Evolutionary conservation across 2,113 vertebrate genomes (phyloP).

Genomic region (Theropithecus gelada): DNA sequence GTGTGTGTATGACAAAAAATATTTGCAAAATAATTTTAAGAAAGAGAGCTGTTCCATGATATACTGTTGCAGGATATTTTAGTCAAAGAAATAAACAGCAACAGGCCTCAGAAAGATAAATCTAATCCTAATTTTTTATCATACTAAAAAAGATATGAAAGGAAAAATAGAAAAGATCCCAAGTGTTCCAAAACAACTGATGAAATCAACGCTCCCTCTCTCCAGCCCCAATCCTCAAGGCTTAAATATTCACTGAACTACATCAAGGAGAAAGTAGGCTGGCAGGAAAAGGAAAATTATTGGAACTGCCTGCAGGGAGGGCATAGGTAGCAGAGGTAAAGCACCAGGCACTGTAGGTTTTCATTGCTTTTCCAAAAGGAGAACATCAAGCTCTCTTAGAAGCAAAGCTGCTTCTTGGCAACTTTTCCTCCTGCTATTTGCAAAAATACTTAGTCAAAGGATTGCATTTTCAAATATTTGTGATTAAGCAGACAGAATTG

Average conservation of each 20-base stretch:
- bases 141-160: neutral
- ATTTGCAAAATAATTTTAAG: neutral
- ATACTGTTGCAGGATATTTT: neutral
- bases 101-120: neutral
- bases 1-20: neutral
- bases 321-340: neutral
- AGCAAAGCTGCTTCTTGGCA: conserved; percentile 53
- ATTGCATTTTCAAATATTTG: conserved; percentile 70
- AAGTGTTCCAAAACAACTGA: neutral
- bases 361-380: neutral
- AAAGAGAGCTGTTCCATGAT: neutral
- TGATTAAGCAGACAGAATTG: conserved; percentile 63
- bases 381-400: neutral
- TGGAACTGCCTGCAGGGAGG: neutral
- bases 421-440: conserved; percentile 48
- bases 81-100: neutral
- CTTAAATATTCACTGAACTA: neutral
- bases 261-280: neutral
- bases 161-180: neutral
- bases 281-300: neutral
- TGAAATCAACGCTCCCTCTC: neutral
- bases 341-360: neutral
- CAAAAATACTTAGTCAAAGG: conserved; percentile 31
- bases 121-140: neutral
- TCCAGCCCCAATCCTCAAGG: neutral